Evolutionary conservation across 2,797 vertebrate genomes (phyloP).

Genomic region (Brachymystax lenok): DNA sequence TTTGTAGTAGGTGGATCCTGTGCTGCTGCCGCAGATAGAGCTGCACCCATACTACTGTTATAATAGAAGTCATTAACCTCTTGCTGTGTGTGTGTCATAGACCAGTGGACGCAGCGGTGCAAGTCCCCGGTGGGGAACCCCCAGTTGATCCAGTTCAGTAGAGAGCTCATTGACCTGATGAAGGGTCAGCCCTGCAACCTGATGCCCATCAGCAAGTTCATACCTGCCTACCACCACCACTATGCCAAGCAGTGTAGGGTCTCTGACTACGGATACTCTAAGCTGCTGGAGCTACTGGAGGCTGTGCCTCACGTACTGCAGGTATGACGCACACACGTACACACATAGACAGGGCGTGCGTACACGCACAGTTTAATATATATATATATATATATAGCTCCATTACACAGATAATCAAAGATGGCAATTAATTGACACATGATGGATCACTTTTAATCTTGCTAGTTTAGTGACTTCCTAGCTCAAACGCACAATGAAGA

Average conservation of each 20-base stretch:
- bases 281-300: constrained; percentile 93
- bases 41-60: not conserved
- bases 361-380: not conserved
- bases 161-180: constrained; percentile 94
- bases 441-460: not conserved
- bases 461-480: not conserved
- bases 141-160: constrained; percentile 96
- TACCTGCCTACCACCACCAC: constrained; percentile 96
- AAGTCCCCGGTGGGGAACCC: constrained; percentile 97
- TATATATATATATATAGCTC: not conserved
- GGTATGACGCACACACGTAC: constrained; percentile 62
- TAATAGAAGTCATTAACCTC: not conserved
- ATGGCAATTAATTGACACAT: not conserved
- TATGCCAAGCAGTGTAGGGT: constrained; percentile 98
- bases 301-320: constrained; percentile 96
- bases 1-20: not conserved
- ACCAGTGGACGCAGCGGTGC: constrained; percentile 92
- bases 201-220: constrained; percentile 91
- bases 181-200: constrained; percentile 90
- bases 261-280: constrained; percentile 95
- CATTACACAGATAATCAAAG: no score
- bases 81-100: constrained; percentile 57
- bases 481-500: not conserved
- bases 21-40: not conserved
- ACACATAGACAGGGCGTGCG: not conserved